These are phyloP conservation scores for Dendrophyllia cribrosa DNA, from an alignment of 64 coral and sea anemone genomes.

Conservation along the genomic window DNA sequence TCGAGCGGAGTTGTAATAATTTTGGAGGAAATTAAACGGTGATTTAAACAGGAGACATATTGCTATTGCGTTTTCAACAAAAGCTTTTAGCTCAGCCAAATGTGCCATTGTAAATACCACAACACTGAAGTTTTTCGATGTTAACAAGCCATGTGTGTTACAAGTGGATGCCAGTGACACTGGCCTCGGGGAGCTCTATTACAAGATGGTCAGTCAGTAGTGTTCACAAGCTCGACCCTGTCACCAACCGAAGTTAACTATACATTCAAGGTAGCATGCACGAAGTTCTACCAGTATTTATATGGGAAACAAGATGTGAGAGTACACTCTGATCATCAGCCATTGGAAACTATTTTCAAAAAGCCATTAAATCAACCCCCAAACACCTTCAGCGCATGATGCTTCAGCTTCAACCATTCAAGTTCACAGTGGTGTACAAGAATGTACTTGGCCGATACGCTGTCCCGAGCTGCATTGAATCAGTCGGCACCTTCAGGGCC, in stretches of 20 bases:
- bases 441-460: neutral
- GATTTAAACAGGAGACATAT: too few species aligned
- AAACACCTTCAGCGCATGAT: slow-evolving; percentile 46
- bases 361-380: slow-evolving; percentile 16
- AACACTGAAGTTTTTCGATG: too few species aligned
- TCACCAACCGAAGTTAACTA: slow-evolving; percentile 64
- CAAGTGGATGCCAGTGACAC: slow-evolving; percentile 41
- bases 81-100: too few species aligned
- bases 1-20: too few species aligned
- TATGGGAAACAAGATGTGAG: slow-evolving; percentile 52
- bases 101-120: neutral
- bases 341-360: slow-evolving; percentile 58
- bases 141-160: too few species aligned
- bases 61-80: too few species aligned
- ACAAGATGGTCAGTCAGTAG: slow-evolving; percentile 44
- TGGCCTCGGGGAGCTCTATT: slow-evolving; percentile 47
- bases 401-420: slow-evolving; percentile 57
- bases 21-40: too few species aligned
- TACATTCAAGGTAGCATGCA: slow-evolving; percentile 39
- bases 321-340: slow-evolving; percentile 49
- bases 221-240: slow-evolving; percentile 39
- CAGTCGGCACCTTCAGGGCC: neutral
- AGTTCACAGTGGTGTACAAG: slow-evolving; percentile 52
- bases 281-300: slow-evolving; percentile 59
- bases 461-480: neutral